Evolutionary conservation across 2,888 invertebrate species (phyloP).

Genomic region (Branchellion lobata): DNA sequence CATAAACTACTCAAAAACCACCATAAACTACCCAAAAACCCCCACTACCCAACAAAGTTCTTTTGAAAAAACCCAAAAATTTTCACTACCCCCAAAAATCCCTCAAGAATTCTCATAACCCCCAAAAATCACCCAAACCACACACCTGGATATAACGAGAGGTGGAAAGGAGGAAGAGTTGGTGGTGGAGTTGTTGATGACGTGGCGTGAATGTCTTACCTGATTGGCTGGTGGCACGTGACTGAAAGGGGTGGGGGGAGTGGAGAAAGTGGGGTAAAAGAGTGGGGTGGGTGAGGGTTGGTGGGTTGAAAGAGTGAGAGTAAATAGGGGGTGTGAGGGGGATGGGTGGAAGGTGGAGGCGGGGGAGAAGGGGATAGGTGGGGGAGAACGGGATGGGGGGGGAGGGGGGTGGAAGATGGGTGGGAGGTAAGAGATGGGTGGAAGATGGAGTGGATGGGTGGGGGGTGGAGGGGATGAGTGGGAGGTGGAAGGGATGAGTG

Average conservation of each 20-base stretch:
- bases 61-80: neutral
- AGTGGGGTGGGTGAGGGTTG: neutral
- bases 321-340: neutral
- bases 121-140: no score
- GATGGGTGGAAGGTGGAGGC: no score
- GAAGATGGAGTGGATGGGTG: no score
- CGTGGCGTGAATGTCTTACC: constrained; percentile 66
- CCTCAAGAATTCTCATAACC: neutral
- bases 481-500: no score
- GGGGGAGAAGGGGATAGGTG: no score
- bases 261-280: no score
- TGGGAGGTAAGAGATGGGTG: no score
- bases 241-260: no score
- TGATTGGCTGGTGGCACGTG: constrained; percentile 60
- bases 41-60: neutral
- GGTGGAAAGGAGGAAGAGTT: constrained; percentile 69
- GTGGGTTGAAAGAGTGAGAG: neutral
- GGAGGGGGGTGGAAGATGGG: no score
- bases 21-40: neutral
- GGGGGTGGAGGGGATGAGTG: no score
- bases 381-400: no score
- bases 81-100: neutral
- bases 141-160: constrained; percentile 71
- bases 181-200: constrained; percentile 68
- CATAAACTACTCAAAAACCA: neutral